Evolutionary conservation across 2,888 invertebrate genomes (phyloP).

Genomic region (Mesorhabditis spiculigera): DNA sequence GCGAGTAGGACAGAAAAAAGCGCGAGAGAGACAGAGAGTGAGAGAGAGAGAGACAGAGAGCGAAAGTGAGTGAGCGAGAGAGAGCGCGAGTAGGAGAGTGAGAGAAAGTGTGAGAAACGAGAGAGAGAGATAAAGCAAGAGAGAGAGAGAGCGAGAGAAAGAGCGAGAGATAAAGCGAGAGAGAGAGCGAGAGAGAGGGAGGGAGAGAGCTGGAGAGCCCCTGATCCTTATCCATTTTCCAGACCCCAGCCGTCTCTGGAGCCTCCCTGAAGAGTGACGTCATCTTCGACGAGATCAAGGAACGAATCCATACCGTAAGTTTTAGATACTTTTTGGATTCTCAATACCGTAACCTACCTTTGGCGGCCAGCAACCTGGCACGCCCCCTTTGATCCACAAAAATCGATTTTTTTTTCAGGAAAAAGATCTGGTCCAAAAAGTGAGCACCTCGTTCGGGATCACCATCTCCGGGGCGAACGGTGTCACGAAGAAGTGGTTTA

Average conservation of each 20-base stretch:
- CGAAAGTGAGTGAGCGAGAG: no score
- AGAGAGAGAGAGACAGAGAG: no score
- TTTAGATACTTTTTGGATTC: neutral
- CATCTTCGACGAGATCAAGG: conserved; percentile 76
- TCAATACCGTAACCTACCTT: neutral
- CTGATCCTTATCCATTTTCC: neutral
- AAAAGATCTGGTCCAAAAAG: conserved; percentile 74
- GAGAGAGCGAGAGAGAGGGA: neutral
- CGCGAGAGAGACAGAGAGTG: no score
- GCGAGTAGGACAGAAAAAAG: no score
- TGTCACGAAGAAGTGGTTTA: conserved; percentile 73
- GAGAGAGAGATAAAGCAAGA: no score
- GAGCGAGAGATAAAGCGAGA: no score
- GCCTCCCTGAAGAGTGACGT: conserved; percentile 71
- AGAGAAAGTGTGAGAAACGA: no score
- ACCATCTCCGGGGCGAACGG: conserved; percentile 73
- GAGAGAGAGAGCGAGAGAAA: neutral
- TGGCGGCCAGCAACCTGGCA: neutral
- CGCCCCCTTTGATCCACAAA: neutral
- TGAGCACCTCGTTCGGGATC: conserved; percentile 80
- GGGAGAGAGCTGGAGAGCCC: neutral
- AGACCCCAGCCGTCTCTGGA: neutral
- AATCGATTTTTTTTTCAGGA: conserved; percentile 31
- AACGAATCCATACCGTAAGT: conserved; percentile 35
- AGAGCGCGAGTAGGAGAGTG: no score